These are phyloP conservation scores for Hypolimnas misippus DNA, from an alignment of 2,888 invertebrate genomes.

Conservation along the genomic window DNA sequence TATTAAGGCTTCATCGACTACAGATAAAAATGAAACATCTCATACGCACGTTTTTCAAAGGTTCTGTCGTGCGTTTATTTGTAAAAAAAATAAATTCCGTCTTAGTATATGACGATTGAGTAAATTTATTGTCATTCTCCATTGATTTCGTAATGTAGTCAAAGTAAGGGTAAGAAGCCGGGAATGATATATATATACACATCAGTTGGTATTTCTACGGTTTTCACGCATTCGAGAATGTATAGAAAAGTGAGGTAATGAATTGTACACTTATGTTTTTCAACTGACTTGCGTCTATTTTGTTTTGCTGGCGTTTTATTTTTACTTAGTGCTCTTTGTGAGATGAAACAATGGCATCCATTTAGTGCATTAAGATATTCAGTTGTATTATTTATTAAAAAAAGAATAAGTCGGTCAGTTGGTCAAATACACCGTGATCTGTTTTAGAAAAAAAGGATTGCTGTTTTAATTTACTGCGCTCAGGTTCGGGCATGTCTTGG, in stretches of 20 bases:
- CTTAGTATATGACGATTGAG: slow-evolving; percentile 12
- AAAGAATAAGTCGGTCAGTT: no score
- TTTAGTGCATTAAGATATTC: slow-evolving; percentile 55
- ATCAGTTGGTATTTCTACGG: slow-evolving; percentile 63
- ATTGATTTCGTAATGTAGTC: slow-evolving; percentile 27
- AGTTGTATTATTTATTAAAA: background rate
- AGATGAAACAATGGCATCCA: slow-evolving; percentile 68
- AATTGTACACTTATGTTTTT: slow-evolving; percentile 63
- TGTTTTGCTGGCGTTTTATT: slow-evolving; percentile 54
- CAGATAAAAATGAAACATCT: slow-evolving; percentile 19
- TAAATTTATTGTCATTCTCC: slow-evolving; percentile 21
- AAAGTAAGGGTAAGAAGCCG: slow-evolving; percentile 32
- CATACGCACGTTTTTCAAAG: slow-evolving; percentile 10
- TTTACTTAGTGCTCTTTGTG: slow-evolving; percentile 58
- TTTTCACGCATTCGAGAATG: slow-evolving; percentile 50
- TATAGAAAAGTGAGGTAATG: slow-evolving; percentile 79
- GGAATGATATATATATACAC: slow-evolving; percentile 57
- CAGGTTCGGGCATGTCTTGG: no score
- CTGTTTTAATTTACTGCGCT: no score
- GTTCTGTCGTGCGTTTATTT: slow-evolving; percentile 15
- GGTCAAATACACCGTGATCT: no score
- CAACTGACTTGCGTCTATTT: slow-evolving; percentile 57
- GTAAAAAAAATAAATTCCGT: slow-evolving; percentile 15
- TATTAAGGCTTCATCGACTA: slow-evolving; percentile 14
- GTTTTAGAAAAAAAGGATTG: no score